phyloP scores from a whole-genome alignment of 1,140 invertebrate genomes.

The Nephila pilipes region DNA sequence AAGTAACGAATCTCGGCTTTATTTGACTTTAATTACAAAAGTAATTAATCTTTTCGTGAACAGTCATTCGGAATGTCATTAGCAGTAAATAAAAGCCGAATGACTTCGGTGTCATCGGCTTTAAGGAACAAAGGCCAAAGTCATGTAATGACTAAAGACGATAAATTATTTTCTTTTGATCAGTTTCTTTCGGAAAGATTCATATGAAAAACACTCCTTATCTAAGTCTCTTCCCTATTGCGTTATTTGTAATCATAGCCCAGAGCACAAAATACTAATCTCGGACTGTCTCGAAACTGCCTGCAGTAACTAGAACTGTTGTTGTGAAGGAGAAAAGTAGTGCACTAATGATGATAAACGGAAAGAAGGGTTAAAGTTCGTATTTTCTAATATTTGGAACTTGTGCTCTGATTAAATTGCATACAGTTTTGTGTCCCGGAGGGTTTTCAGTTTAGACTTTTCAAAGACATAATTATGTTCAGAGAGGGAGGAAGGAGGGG shows the following conservation, averaged over 20 bases:
- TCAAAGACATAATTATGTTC: not conserved
- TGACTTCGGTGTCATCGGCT: not conserved
- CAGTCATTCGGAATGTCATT: slow-evolving; percentile 25
- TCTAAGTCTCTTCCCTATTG: not conserved
- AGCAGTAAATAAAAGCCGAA: not conserved
- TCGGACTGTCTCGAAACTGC: not conserved
- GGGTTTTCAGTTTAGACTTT: not conserved
- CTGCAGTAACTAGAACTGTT: not conserved
- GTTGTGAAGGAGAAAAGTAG: not conserved
- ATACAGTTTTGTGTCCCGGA: not conserved
- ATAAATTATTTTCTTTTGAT: slow-evolving; percentile 5
- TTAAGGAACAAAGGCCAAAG: not conserved
- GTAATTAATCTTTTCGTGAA: slow-evolving; percentile 13
- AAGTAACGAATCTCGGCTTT: slow-evolving; percentile 13
- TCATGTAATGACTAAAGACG: not conserved
- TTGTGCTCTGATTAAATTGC: not conserved
- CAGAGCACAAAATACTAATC: not conserved
- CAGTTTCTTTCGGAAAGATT: not conserved
- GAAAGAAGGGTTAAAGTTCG: not conserved
- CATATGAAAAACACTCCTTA: not conserved
- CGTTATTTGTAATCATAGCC: not conserved
- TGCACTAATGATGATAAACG: not conserved
- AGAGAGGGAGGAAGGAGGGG: not conserved
- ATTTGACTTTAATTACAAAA: slow-evolving; percentile 42
- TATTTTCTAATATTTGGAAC: not conserved